phyloP scores from a whole-genome alignment of 2,113 vertebrate species.

The Platanista minor region DNA sequence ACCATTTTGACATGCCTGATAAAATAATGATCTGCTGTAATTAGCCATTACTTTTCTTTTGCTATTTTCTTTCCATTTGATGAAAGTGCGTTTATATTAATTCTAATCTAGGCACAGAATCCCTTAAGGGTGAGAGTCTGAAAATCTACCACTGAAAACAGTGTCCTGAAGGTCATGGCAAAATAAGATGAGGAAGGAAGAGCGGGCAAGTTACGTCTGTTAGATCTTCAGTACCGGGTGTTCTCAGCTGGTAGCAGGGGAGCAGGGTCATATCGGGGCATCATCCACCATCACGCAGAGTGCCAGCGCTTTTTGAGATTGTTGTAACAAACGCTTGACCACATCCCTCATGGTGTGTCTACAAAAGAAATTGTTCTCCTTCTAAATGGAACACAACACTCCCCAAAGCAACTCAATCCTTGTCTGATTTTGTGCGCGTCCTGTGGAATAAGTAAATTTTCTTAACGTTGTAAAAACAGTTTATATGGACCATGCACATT shows the following conservation, averaged over 20 bases:
- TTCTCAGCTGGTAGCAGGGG: not conserved
- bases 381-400: not conserved
- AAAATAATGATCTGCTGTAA: not conserved
- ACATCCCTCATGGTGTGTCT: not conserved
- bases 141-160: not conserved
- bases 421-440: not conserved
- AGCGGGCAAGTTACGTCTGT: fast-evolving
- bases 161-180: not conserved
- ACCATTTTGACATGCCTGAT: not conserved
- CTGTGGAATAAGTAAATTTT: not conserved
- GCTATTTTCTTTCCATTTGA: not conserved
- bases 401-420: not conserved
- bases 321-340: not conserved
- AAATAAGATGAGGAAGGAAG: not conserved
- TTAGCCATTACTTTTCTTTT: not conserved
- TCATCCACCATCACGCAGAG: not conserved
- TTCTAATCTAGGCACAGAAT: not conserved
- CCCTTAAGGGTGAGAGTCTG: not conserved
- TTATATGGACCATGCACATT: not conserved
- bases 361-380: not conserved
- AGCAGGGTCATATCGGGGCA: not conserved
- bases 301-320: not conserved
- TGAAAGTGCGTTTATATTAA: not conserved
- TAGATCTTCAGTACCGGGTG: not conserved
- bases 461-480: not conserved